These are phyloP conservation scores for Drosophila infuscata DNA, from an alignment of 2,888 invertebrate species.

Conservation along the genomic window DNA sequence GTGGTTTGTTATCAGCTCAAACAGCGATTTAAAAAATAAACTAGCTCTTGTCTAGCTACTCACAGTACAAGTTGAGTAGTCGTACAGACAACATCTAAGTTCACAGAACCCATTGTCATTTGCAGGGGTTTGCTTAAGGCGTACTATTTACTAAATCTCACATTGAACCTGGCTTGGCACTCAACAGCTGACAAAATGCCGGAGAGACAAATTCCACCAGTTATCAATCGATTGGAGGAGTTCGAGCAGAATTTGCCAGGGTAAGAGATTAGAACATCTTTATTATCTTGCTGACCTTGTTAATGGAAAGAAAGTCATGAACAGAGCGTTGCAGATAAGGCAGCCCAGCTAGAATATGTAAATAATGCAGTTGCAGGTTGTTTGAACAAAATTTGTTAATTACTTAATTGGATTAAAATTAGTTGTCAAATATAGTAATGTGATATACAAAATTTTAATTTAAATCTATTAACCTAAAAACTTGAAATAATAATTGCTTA, in stretches of 20 bases:
- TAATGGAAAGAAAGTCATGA: constrained; percentile 71
- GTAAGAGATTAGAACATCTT: constrained; percentile 65
- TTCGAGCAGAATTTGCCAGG: constrained; percentile 80
- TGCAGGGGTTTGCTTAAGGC: constrained; percentile 6
- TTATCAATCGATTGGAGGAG: constrained; percentile 77
- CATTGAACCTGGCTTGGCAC: constrained; percentile 12
- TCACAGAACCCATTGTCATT: not conserved
- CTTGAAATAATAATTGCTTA: too few species aligned
- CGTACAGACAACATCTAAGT: constrained; percentile 13
- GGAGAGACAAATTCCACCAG: constrained; percentile 74
- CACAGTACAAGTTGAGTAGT: constrained; percentile 39
- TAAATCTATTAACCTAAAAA: not conserved
- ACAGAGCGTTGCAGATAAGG: constrained; percentile 49
- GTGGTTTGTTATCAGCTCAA: constrained; percentile 41
- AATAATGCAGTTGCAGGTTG: not conserved
- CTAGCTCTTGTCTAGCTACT: constrained; percentile 6
- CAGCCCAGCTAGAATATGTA: constrained; percentile 2
- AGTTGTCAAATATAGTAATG: not conserved
- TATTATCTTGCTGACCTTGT: constrained; percentile 63
- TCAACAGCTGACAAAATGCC: constrained; percentile 67
- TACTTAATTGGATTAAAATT: not conserved
- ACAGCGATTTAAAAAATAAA: constrained; percentile 38
- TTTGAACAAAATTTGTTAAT: not conserved
- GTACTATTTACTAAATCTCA: constrained; percentile 2
- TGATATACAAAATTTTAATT: not conserved